Base-by-base conservation (phyloP, 2,888 invertebrate species). In the Amitus sp. region DNA sequence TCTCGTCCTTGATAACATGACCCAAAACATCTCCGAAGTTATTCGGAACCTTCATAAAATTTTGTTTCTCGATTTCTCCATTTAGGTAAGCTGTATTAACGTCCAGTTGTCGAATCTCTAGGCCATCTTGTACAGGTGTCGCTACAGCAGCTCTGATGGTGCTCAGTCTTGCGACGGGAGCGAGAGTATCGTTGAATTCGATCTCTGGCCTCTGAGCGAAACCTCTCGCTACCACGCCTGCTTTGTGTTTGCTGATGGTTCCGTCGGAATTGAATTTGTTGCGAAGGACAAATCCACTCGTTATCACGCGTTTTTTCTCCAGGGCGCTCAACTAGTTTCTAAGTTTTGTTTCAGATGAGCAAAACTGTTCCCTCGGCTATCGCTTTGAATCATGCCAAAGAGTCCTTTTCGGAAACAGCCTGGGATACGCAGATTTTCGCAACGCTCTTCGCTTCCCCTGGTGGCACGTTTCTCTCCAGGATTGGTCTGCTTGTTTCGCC, bases 71-170 rank as follows among this genome's bases (percentile, higher is more conserved):
- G 0, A 68, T 33, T 0, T 49, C 33, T 1, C 73, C 71, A 34
- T 72, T 71, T 1, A 74, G 45, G 34, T 69, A 74, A 1, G 69
- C 69, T 1, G 66, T 70, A 0, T 58, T 55, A 2, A 73, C 52
- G 27, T 72, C 70, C 10, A 68, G 55, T 19, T 73, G 72, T 4
- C 56, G 19, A 1, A 73, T 58, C 10, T 55, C 10, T 56, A 73
- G 46, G 1, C 33, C 50, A 2, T 37, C 18, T 37, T 58, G 49
- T 1, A 50, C 66, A 1, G 69, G 63, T 6, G 69, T 10, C 0
- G 68, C 45, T 17, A 67, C 48, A 1, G 66, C 5, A 2, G 65
- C n/a, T 12, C 65, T n/a, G 2, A 69, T 43, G 0, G 69, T 66
- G 13, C 54, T 49, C 7, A 66, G 42, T 1, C 69, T 53, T 2